phyloP scores from a whole-genome alignment of 1,140 invertebrate genomes.

The Micrasema longulum region DNA sequence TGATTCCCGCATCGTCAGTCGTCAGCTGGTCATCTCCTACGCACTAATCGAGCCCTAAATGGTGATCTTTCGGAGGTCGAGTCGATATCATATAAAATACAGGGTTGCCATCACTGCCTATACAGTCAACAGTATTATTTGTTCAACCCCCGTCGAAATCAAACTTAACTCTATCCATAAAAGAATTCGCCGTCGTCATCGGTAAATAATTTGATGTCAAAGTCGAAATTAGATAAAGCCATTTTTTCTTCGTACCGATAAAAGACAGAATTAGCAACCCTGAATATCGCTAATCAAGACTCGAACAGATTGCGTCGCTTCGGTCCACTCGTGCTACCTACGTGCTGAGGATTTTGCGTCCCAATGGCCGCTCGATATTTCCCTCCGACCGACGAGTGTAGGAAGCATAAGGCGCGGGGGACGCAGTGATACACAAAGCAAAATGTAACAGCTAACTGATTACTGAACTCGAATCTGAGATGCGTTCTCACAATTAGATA shows the following conservation, averaged over 20 bases:
- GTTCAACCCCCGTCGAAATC: no score
- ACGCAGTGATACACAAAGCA: conserved; percentile 1
- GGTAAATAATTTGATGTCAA: no score
- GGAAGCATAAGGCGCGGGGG: conserved; percentile 4
- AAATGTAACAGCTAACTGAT: no score
- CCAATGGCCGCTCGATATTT: conserved; percentile 1
- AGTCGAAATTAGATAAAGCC: no score
- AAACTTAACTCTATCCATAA: no score
- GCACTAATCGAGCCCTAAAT: not conserved
- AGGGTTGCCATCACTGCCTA: conserved; percentile 9
- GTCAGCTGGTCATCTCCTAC: not conserved
- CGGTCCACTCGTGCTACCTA: conserved; percentile 44
- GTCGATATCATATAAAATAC: not conserved
- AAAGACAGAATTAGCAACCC: no score
- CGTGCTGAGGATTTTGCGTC: not conserved
- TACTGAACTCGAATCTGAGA: no score
- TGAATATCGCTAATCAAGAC: not conserved
- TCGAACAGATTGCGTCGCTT: conserved; percentile 12
- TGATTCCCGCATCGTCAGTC: no score
- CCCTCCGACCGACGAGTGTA: conserved; percentile 13
- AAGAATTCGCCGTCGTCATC: no score
- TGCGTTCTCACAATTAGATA: no score
- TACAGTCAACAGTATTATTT: no score
- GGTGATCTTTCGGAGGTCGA: conserved; percentile 5
- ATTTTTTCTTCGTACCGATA: not conserved